Percentiles rank a stretch among this genome's conserved stretches.
phyloP scores from a whole-genome alignment of 1,140 invertebrate genomes.

The Akabosia matsudoensis region DNA sequence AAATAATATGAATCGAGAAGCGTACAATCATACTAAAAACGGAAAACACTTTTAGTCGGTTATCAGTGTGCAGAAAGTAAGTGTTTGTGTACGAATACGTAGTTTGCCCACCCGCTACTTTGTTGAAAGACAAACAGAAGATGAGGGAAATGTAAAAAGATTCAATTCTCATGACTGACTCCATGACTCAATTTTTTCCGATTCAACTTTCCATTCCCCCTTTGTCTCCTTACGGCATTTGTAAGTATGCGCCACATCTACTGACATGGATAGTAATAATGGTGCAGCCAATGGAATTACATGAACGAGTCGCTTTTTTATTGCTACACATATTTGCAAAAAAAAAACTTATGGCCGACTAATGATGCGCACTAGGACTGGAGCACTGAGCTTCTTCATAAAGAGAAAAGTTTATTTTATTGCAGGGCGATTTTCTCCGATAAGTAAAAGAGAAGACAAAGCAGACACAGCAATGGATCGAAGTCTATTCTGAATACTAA shows the following conservation, averaged over 20 bases:
- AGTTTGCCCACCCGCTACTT: neutral
- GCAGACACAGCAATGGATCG: too few species aligned
- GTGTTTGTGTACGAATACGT: neutral
- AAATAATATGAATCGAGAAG: neutral
- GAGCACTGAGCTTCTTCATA: too few species aligned
- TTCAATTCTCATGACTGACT: constrained; percentile 17
- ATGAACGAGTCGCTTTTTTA: too few species aligned
- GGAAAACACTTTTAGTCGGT: too few species aligned
- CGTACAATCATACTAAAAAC: neutral
- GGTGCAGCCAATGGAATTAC: too few species aligned
- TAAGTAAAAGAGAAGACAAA: neutral
- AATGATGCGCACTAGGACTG: neutral
- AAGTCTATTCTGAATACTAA: neutral
- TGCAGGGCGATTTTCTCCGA: neutral
- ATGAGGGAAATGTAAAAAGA: neutral
- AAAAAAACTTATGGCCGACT: too few species aligned
- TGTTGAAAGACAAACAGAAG: neutral
- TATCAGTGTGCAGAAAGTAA: neutral
- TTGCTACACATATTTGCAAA: too few species aligned
- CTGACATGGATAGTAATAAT: neutral
- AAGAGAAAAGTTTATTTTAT: neutral
- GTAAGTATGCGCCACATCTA: neutral
- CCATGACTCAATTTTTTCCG: constrained; percentile 15
- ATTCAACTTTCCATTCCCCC: neutral
- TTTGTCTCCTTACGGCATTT: neutral